Evolutionary conservation across 2,797 vertebrate genomes (phyloP).

Genomic region (Oreochromis grahami): DNA sequence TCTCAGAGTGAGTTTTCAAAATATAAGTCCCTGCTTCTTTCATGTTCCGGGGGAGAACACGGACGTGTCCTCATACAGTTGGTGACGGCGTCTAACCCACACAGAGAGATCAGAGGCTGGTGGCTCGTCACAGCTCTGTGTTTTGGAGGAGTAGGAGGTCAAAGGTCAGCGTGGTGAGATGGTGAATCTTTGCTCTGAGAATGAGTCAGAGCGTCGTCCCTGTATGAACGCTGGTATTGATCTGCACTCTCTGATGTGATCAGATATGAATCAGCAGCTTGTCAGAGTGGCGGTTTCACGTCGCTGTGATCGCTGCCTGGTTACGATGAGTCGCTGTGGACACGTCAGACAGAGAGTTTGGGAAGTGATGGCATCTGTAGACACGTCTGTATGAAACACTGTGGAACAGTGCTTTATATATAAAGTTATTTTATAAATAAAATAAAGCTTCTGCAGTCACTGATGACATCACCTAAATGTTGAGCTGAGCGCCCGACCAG

Average conservation of each 20-base stretch:
- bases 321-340: not conserved
- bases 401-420: not conserved
- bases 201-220: not conserved
- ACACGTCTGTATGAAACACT: not conserved
- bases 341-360: not conserved
- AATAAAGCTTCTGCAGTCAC: not conserved
- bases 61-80: not conserved
- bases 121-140: not conserved
- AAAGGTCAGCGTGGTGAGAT: not conserved
- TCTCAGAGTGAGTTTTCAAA: not conserved
- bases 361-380: not conserved
- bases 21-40: not conserved
- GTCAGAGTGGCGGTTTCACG: not conserved
- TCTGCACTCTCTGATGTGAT: not conserved
- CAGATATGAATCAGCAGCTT: not conserved
- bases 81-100: not conserved
- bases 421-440: too few relatives aligned
- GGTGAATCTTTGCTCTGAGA: not conserved
- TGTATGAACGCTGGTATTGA: not conserved
- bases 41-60: not conserved
- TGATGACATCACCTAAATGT: not conserved
- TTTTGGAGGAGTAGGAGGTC: not conserved
- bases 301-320: not conserved
- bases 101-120: not conserved
- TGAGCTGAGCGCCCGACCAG: not conserved